A percentile compares a stretch with the other conserved stretches of the same genome.
phyloP scores from a whole-genome alignment of 2,797 vertebrate species.

The Hephaestus fuliginosus region DNA sequence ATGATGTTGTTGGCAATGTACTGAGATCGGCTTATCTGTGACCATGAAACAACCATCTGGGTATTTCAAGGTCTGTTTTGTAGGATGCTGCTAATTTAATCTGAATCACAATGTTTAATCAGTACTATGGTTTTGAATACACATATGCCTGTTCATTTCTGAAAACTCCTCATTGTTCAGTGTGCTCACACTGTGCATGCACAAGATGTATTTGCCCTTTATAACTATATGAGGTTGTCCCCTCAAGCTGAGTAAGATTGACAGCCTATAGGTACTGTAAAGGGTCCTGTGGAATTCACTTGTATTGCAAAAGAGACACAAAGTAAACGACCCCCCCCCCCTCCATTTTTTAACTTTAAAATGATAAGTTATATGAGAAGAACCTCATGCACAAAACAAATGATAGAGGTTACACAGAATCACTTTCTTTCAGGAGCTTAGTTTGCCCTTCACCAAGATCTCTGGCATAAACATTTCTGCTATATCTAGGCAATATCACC shows the following conservation, averaged over 20 bases:
- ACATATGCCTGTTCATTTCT: neutral
- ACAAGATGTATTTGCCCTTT: neutral
- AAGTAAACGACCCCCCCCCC: too few species aligned
- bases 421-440: neutral
- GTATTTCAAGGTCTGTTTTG: neutral
- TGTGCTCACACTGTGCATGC: neutral
- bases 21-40: neutral
- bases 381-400: constrained; percentile 17
- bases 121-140: neutral
- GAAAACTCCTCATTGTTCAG: neutral
- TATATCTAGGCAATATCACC: neutral
- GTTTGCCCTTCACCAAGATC: neutral
- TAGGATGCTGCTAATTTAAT: constrained; percentile 2
- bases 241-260: neutral
- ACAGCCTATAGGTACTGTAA: neutral
- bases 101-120: constrained; percentile 2
- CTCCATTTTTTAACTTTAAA: neutral
- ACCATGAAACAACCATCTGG: neutral
- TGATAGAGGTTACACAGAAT: neutral
- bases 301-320: constrained; percentile 1
- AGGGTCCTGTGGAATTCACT: neutral
- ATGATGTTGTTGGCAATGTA: neutral
- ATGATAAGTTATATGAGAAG: neutral
- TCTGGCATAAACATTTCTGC: neutral
- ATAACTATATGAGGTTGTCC: neutral